Base-by-base conservation (phyloP, 2,113 vertebrate species). In the Pyrgilauda ruficollis region DNA sequence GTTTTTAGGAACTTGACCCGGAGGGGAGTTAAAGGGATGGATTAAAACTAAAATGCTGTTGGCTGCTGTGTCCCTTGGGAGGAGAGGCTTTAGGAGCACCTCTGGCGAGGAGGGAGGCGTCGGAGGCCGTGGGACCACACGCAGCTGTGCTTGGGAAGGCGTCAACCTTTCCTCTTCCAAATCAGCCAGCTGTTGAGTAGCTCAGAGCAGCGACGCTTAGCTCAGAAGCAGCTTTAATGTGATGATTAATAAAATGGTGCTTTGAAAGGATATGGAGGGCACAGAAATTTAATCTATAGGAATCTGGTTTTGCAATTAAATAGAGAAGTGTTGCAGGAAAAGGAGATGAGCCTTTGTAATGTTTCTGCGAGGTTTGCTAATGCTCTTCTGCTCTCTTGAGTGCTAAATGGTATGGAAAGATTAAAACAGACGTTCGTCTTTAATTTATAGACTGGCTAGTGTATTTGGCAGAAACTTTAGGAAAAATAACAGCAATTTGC, bases 101-200 rank as follows among this genome's bases (percentile, higher is more conserved):
- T 72, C 31, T 67, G 70, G 68, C 17, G 28, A 55, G 84, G 63
- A 19, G 3, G 1, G 78, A 74, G 82, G 27, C 50, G 59, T 22
- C 4, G 11, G 92, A 82, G 90, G 90, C 37, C 21, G 66, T 47
- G 84, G 84, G 94, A 92, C 96, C 96, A 90, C 95, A 62, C 86
- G 30, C 89, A 56, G 70, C 12, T 43, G 85, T 30, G 84, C 68
- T 69, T n/a, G 64, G 88, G 90, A 90, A 91, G 87, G 82, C 31
- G 37, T 43, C 68, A 43, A 72, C 90, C 93, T 95, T 55, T 67
- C 84, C 53, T 73, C 81, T 6, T 22, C 24, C 11, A 44, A 67
- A 44, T 6, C 80, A 59, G 77, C 80, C 93, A 68, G 91, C 69
- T 92, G 93, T 4, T 17, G 88, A 87, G 73, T 1, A 18, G 89